Percentiles rank a stretch among this genome's conserved stretches.
phyloP scores from a whole-genome alignment of 2,888 invertebrate genomes.

The Apodemia hepburni region DNA sequence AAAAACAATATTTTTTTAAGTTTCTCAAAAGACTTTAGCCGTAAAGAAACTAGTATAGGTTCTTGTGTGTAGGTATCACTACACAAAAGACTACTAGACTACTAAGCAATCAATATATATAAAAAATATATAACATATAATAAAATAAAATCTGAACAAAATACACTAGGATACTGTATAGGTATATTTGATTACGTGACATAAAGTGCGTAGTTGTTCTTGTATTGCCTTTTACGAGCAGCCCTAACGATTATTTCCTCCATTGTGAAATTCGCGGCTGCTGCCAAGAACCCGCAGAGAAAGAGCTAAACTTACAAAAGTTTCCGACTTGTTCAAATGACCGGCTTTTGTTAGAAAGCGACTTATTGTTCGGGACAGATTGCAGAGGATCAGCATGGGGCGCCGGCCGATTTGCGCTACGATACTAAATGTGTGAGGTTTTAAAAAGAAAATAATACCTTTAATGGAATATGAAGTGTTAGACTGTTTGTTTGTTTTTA shows the following conservation, averaged over 20 bases:
- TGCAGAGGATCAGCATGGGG: conserved; percentile 67
- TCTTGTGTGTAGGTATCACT: no score
- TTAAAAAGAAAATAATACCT: conserved; percentile 12
- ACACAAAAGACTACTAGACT: no score
- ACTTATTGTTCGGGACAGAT: conserved; percentile 80
- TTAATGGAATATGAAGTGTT: neutral
- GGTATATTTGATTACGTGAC: conserved; percentile 59
- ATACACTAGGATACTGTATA: conserved; percentile 44
- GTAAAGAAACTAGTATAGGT: no score
- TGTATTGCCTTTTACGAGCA: conserved; percentile 72
- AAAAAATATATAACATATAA: no score
- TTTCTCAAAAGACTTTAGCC: no score
- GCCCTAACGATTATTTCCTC: conserved; percentile 75
- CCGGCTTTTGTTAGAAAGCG: conserved; percentile 75
- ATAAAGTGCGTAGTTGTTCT: conserved; percentile 71
- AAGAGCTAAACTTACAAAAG: conserved; percentile 78
- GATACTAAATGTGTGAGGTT: conserved; percentile 40
- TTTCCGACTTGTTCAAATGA: conserved; percentile 78
- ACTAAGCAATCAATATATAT: no score
- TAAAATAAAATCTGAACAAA: conserved; percentile 18
- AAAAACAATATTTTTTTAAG: no score
- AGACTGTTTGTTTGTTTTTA: no score
- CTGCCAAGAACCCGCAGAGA: conserved; percentile 71
- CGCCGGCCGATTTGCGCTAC: conserved; percentile 48
- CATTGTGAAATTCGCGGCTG: conserved; percentile 65